Conservation (phyloP, 2,113 vertebrate species). For the Tragelaphus strepsiceros region DNA sequence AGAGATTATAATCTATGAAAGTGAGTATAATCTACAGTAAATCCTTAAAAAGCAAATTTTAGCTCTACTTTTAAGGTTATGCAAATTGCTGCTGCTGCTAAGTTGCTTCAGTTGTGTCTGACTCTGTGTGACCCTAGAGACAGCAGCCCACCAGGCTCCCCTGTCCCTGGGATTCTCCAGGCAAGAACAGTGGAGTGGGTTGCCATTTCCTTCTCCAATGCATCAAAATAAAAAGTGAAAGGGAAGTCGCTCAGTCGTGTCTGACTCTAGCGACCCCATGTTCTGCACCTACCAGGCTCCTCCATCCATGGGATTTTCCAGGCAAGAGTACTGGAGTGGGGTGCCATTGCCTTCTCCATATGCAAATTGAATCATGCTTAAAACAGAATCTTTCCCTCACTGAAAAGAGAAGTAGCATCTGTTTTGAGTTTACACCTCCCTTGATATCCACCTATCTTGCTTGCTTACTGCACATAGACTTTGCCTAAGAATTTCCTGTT, state of each 20-base stretch:
- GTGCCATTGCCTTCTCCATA: not conserved
- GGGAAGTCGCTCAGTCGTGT: too few relatives aligned
- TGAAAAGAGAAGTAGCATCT: not conserved
- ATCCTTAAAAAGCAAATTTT: not conserved
- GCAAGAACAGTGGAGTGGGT: too few relatives aligned
- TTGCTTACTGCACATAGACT: not conserved
- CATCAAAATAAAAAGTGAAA: too few relatives aligned
- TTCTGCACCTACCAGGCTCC: too few relatives aligned
- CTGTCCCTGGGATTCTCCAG: too few relatives aligned
- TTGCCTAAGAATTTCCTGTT: not conserved
- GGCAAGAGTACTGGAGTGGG: too few relatives aligned
- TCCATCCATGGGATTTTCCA: too few relatives aligned
- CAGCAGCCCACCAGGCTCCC: too few relatives aligned
- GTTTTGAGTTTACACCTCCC: not conserved
- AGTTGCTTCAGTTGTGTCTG: too few relatives aligned
- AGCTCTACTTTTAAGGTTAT: not conserved
- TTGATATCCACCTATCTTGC: not conserved
- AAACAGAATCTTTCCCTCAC: not conserved
- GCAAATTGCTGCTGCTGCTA: not conserved
- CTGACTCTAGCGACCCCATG: fast-evolving
- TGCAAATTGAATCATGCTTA: not conserved
- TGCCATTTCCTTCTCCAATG: too few relatives aligned
- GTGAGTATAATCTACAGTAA: conserved; percentile 12
- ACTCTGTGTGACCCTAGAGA: too few relatives aligned
- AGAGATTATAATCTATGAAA: not conserved